A percentile compares a stretch with the other conserved stretches of the same genome.
phyloP scores from a whole-genome alignment of 1,140 invertebrate genomes.

The Brachionus rubens region DNA sequence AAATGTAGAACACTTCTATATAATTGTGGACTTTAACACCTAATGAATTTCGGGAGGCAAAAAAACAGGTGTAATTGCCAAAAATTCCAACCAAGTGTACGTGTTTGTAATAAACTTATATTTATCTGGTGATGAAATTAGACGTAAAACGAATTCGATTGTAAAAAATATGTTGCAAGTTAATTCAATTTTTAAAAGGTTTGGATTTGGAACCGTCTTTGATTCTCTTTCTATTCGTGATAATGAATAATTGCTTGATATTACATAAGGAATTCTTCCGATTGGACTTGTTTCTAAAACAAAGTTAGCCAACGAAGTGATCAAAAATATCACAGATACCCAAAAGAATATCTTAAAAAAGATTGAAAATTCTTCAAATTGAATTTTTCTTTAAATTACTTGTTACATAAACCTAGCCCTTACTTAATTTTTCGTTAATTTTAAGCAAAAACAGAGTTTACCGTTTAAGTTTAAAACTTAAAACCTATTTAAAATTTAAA shows the following conservation, averaged over 20 bases:
- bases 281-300: constrained; percentile 11
- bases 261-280: constrained; percentile 24
- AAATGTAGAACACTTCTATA: constrained; percentile 52
- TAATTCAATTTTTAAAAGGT: background rate
- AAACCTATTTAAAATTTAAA: too few species aligned
- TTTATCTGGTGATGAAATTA: constrained; percentile 60
- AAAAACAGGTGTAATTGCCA: constrained; percentile 48
- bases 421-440: too few species aligned
- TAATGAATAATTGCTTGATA: constrained; percentile 16
- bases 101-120: constrained; percentile 56
- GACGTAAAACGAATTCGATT: constrained; percentile 50
- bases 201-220: constrained; percentile 32
- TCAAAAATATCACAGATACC: constrained; percentile 20
- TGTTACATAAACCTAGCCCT: too few species aligned
- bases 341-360: background rate
- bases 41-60: background rate
- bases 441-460: too few species aligned
- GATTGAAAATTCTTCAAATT: background rate
- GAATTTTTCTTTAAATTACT: background rate
- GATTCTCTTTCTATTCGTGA: background rate
- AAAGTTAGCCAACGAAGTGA: constrained; percentile 27
- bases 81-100: constrained; percentile 63
- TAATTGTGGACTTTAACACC: constrained; percentile 48
- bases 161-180: constrained; percentile 34
- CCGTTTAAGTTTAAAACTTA: too few species aligned